Conservation (phyloP, 2,888 invertebrate genomes). For the Tribolium freemani region DNA sequence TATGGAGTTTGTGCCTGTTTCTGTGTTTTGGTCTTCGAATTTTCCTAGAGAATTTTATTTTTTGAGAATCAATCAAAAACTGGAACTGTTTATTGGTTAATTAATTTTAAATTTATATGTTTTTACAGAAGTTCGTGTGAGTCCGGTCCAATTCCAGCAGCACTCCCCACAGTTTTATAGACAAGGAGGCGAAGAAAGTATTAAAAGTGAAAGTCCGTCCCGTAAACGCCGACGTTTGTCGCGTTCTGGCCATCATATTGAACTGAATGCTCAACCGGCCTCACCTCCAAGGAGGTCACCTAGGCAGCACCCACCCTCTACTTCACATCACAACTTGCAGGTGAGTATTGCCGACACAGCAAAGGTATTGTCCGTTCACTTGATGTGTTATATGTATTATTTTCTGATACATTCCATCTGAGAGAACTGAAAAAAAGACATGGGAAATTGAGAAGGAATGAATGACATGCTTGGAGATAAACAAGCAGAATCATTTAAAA, state of each 20-base stretch:
- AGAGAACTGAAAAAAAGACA: too few relatives aligned
- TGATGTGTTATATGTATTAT: neutral
- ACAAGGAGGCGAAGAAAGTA: constrained; percentile 71
- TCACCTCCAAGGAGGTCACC: constrained; percentile 73
- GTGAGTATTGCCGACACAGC: constrained; percentile 46
- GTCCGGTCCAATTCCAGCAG: constrained; percentile 71
- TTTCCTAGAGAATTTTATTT: neutral
- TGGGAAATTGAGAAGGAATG: neutral
- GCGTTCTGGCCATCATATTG: constrained; percentile 71
- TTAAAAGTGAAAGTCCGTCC: constrained; percentile 89
- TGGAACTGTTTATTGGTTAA: too few relatives aligned
- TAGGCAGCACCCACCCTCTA: constrained; percentile 70
- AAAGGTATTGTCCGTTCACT: neutral
- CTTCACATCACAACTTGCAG: constrained; percentile 63
- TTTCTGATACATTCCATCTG: too few relatives aligned
- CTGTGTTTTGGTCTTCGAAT: too few relatives aligned
- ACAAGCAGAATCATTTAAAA: too few relatives aligned
- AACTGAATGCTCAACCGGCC: constrained; percentile 67
- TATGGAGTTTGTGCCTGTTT: too few relatives aligned
- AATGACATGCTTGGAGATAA: neutral
- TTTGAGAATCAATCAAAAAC: too few relatives aligned
- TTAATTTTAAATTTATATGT: too few relatives aligned
- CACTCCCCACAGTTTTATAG: constrained; percentile 72
- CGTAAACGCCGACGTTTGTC: constrained; percentile 87
- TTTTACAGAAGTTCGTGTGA: constrained; percentile 69